Conservation (phyloP, 2,113 vertebrate species). For the Alosa alosa region DNA sequence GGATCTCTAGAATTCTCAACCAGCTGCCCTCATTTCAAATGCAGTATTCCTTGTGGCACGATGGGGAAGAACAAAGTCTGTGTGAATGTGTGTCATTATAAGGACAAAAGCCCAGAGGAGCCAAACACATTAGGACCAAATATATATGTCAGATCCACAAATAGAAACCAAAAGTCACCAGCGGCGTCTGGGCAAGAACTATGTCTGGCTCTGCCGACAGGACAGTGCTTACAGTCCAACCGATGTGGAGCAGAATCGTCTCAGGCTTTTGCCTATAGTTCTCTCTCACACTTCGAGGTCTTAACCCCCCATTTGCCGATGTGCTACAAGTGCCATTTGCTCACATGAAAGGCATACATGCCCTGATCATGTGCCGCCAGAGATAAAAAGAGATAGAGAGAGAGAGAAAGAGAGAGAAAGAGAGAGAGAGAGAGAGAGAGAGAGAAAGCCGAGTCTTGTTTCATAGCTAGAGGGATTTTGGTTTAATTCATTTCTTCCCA, state of each 20-base stretch:
- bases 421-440: no score
- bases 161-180: slow-evolving; percentile 47
- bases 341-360: neutral
- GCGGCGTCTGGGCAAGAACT: slow-evolving; percentile 26
- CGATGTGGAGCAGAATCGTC: neutral
- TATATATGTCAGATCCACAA: slow-evolving; percentile 53
- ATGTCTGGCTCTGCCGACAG: slow-evolving; percentile 18
- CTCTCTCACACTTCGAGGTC: neutral
- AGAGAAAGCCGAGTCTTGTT: no score
- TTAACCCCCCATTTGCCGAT: neutral
- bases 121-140: slow-evolving; percentile 45
- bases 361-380: neutral
- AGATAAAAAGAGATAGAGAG: neutral
- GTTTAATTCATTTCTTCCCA: neutral
- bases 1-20: slow-evolving; percentile 1
- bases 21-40: slow-evolving; percentile 51
- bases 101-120: slow-evolving; percentile 51
- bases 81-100: slow-evolving; percentile 56
- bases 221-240: neutral
- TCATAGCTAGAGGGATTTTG: no score
- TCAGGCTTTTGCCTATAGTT: neutral
- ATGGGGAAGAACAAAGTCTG: neutral
- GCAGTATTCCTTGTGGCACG: slow-evolving; percentile 34
- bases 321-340: neutral
- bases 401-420: neutral